Conservation (phyloP, 2,888 invertebrate genomes). For the Timema cristinae region DNA sequence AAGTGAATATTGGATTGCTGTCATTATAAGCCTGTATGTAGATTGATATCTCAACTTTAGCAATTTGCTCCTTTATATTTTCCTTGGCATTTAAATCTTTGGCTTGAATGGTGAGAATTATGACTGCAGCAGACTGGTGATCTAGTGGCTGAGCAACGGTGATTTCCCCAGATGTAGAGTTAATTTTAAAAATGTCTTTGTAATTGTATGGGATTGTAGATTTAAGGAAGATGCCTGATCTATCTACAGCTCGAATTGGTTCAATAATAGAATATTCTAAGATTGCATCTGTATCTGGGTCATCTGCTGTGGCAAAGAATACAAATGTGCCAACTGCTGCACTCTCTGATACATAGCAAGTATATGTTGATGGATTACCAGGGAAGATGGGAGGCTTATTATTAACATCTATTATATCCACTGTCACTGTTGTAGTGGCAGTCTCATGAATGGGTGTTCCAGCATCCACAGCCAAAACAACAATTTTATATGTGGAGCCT, state of each 20-base stretch:
- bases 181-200: slow-evolving; percentile 64
- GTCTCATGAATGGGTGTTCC: slow-evolving; percentile 72
- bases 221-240: slow-evolving; percentile 66
- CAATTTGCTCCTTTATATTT: slow-evolving; percentile 53
- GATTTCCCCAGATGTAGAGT: slow-evolving; percentile 65
- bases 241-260: slow-evolving; percentile 66
- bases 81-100: slow-evolving; percentile 64
- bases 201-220: slow-evolving; percentile 58
- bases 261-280: slow-evolving; percentile 66
- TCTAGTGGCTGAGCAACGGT: slow-evolving; percentile 62
- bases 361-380: slow-evolving; percentile 57
- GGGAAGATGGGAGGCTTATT: slow-evolving; percentile 78
- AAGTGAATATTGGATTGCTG: slow-evolving; percentile 69
- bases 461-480: slow-evolving; percentile 71
- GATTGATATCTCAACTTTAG: slow-evolving; percentile 65
- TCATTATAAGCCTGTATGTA: slow-evolving; percentile 75
- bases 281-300: slow-evolving; percentile 65
- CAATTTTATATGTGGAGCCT: slow-evolving; percentile 54
- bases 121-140: slow-evolving; percentile 69
- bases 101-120: slow-evolving; percentile 68
- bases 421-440: slow-evolving; percentile 69
- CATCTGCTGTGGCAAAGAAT: slow-evolving; percentile 56
- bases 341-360: slow-evolving; percentile 58
- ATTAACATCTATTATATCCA: slow-evolving; percentile 71
- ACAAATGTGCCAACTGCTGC: slow-evolving; percentile 49